Evolutionary conservation across 2,113 vertebrate species (phyloP).

Genomic region (Litocranius walleri): DNA sequence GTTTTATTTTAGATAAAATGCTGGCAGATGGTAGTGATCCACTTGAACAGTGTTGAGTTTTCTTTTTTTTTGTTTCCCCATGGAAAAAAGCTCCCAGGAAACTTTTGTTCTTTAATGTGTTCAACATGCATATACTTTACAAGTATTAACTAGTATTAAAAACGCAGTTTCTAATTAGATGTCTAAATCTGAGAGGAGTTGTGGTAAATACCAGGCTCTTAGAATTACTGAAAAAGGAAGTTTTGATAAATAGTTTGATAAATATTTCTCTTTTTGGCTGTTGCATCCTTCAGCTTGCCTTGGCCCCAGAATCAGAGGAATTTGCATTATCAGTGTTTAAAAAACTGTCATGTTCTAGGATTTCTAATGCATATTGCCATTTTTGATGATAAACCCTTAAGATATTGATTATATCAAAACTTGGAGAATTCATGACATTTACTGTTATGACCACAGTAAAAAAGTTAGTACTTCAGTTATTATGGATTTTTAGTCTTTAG

Average conservation of each 20-base stretch:
- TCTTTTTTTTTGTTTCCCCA: conserved; percentile 72
- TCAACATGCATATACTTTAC: conserved; percentile 38
- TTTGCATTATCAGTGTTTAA: background rate
- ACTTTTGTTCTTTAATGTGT: conserved; percentile 75
- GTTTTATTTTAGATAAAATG: conserved; percentile 80
- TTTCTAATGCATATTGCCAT: background rate
- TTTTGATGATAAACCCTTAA: conserved; percentile 21
- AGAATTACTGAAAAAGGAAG: conserved; percentile 44
- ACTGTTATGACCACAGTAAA: background rate
- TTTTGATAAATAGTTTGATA: conserved; percentile 10
- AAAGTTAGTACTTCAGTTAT: background rate
- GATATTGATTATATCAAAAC: background rate
- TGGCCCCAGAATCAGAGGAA: background rate
- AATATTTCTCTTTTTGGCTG: conserved; percentile 1
- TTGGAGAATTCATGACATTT: background rate
- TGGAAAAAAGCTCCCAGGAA: conserved; percentile 75
- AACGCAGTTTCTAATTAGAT: conserved; percentile 57
- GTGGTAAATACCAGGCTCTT: conserved; percentile 30
- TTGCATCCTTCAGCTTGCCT: background rate
- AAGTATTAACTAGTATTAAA: conserved; percentile 65
- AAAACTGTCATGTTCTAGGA: background rate
- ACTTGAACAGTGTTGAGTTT: conserved; percentile 79
- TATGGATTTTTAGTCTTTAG: conserved; percentile 46
- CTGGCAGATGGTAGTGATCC: conserved; percentile 81
- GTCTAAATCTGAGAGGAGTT: conserved; percentile 52